Conservation (phyloP, 2,888 invertebrate species). For the Zygogramma bicolorata region DNA sequence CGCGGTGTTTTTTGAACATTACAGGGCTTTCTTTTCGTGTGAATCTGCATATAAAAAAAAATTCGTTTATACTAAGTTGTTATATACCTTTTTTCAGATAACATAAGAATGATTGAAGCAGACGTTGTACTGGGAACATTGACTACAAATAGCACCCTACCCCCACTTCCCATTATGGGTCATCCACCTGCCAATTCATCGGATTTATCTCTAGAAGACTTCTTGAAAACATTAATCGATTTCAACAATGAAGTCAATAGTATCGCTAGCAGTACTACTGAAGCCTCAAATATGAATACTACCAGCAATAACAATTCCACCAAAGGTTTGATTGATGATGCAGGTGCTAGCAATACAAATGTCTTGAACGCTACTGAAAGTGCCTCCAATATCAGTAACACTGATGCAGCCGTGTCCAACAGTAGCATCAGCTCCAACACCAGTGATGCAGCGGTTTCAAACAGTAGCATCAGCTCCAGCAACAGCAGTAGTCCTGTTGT, state of each 20-base stretch:
- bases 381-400: neutral
- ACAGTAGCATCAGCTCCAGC: neutral
- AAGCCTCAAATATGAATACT: neutral
- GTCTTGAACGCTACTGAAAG: too few species aligned
- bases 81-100: slow-evolving; percentile 43
- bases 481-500: slow-evolving; percentile 40
- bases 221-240: slow-evolving; percentile 67
- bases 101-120: slow-evolving; percentile 84
- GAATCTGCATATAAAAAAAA: too few species aligned
- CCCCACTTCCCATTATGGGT: slow-evolving; percentile 81
- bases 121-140: slow-evolving; percentile 81
- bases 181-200: slow-evolving; percentile 82
- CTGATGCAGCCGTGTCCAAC: neutral
- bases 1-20: too few species aligned
- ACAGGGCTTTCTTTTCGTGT: too few species aligned
- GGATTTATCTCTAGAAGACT: slow-evolving; percentile 81
- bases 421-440: neutral
- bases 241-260: slow-evolving; percentile 20
- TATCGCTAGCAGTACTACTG: neutral
- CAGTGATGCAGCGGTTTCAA: neutral
- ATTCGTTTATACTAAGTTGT: too few species aligned
- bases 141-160: slow-evolving; percentile 65
- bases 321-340: too few species aligned
- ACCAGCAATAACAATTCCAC: neutral
- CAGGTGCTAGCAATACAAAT: too few species aligned